These are phyloP conservation scores for Vireo griseus DNA, from an alignment of 2,797 vertebrate species.

Conservation along the genomic window DNA sequence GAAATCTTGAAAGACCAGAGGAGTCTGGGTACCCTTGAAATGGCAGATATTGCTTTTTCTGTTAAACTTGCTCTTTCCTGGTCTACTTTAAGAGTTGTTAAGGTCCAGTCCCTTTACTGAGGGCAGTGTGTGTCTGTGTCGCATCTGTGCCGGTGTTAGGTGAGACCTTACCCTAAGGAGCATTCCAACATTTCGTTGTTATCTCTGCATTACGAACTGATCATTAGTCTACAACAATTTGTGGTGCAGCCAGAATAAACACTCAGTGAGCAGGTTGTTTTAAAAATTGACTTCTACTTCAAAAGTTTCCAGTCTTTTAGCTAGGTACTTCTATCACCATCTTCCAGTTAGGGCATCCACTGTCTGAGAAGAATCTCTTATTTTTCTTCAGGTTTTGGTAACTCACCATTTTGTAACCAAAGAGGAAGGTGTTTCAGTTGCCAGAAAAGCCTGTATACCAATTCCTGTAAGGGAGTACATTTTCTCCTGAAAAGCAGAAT, in stretches of 20 bases:
- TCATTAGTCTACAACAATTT: background rate
- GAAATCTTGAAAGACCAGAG: background rate
- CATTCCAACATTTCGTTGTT: background rate
- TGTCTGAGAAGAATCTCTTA: background rate
- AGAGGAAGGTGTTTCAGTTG: background rate
- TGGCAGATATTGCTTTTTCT: background rate
- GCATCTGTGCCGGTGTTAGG: background rate
- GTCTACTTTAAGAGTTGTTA: background rate
- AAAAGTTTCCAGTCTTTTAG: background rate
- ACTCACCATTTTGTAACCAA: background rate
- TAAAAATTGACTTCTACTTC: background rate
- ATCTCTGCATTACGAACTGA: fast-evolving
- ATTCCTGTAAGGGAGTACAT: background rate
- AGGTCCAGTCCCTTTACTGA: background rate
- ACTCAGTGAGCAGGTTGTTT: background rate
- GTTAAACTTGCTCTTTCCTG: background rate
- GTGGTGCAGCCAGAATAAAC: background rate
- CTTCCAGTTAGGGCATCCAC: background rate
- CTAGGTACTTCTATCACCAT: background rate
- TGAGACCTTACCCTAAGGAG: background rate
- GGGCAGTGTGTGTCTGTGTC: background rate
- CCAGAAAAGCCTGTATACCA: background rate
- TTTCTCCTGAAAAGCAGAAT: background rate
- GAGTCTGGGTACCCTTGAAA: background rate
- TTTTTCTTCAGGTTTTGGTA: background rate